These are phyloP conservation scores for Lacanobia wlatinum DNA, from an alignment of 2,888 invertebrate species.

Conservation along the genomic window DNA sequence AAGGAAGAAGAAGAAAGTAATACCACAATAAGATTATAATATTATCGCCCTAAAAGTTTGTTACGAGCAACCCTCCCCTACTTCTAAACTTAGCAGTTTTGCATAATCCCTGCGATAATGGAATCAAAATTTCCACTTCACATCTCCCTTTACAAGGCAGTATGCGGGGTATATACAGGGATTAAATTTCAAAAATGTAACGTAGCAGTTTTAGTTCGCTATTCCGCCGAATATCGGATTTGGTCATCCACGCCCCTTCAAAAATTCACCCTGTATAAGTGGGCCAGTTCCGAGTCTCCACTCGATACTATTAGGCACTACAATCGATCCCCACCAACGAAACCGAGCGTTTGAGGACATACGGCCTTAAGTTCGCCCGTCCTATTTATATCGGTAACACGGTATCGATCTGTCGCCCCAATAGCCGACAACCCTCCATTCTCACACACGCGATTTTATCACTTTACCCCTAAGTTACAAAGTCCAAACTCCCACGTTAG, in stretches of 20 bases:
- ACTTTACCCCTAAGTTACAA: constrained; percentile 71
- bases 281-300: constrained; percentile 42
- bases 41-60: constrained; percentile 46
- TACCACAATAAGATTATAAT: constrained; percentile 44
- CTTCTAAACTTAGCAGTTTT: constrained; percentile 49
- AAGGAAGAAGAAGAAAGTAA: constrained; percentile 32
- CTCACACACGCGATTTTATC: constrained; percentile 74
- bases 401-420: constrained; percentile 88
- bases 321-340: constrained; percentile 82
- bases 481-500: constrained; percentile 73
- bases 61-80: constrained; percentile 12
- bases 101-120: constrained; percentile 49
- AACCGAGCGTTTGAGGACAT: constrained; percentile 80
- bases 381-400: constrained; percentile 88
- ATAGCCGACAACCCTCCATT: constrained; percentile 85
- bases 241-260: too few relatives aligned
- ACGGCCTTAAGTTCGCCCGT: constrained; percentile 82
- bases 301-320: constrained; percentile 66
- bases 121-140: constrained; percentile 46
- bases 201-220: not conserved
- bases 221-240: too few relatives aligned
- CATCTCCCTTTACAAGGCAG: constrained; percentile 37
- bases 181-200: not conserved
- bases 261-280: constrained; percentile 54
- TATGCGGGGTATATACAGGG: constrained; percentile 16